Base-by-base conservation (phyloP, 64 coral and sea anemone genomes). In the Montipora efflorescens region DNA sequence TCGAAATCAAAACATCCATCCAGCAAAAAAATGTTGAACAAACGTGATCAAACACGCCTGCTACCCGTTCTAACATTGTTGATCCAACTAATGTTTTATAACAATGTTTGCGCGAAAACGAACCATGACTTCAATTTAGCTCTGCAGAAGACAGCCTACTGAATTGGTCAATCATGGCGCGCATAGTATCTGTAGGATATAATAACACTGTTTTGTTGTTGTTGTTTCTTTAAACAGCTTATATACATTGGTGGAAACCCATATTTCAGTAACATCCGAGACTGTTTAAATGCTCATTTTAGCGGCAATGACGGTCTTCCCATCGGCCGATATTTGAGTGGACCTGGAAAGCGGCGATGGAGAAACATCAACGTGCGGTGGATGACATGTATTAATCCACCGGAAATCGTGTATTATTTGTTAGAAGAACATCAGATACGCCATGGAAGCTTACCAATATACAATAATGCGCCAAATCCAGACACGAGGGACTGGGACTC, bases 231-330 rank as follows among this genome's bases (percentile, higher is more conserved):
- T 72, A 8, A 3, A 86, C 43, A 86, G 82, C 67, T 95, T 12
- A 99, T 99, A 21, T 99, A 99, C 75, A 96, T 99, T 44, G 98
- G 98, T 15, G 98, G 98, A 20, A 99, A 99, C 61, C 98, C 98
- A 25, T 96, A 96, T 72, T 99, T 96, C 55, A 99, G 98, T 76
- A 99, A 99, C 89, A 96, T 99, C 79, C 83, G 98, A 74, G 98
- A 99, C 69, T 99, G 98, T 76, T 74, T 99, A 47, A 99, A 99
- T 75, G 98, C 98, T 3, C 98, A 99, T 90, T 99, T 99, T 85
- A 99, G 98, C 44, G 98, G 98, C 2, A 99, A 99, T 36, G 98
- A 99, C 76, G 98, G 98, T 4, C 90, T 99, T 81, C 89, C 98
- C 36, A 95, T 99, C 66, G 98, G 98, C 0, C 64, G 94, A 77